Evolutionary conservation across 2,797 vertebrate species (phyloP).

Genomic region (Zonotrichia albicollis): DNA sequence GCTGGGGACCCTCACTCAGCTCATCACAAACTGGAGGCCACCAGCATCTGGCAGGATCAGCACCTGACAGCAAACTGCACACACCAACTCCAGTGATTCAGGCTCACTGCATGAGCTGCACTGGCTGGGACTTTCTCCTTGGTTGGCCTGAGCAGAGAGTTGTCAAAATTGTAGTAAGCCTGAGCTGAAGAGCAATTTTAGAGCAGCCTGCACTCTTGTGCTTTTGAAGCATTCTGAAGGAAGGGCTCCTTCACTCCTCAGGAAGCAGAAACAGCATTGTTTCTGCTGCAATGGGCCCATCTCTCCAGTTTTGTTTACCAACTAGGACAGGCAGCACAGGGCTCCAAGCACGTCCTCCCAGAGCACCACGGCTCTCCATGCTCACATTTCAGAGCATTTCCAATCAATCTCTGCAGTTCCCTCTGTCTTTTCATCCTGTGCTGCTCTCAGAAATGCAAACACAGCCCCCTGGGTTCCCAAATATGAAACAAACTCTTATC

Average conservation of each 20-base stretch:
- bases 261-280: neutral
- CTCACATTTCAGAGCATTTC: neutral
- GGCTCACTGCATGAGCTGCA: neutral
- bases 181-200: neutral
- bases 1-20: neutral
- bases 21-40: neutral
- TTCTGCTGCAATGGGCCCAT: neutral
- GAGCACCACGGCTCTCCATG: neutral
- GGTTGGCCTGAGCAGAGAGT: fast-evolving
- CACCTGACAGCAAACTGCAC: neutral
- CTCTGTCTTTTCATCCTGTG: neutral
- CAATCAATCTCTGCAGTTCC: neutral
- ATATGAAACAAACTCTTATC: neutral
- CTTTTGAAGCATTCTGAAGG: neutral
- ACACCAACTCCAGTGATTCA: neutral
- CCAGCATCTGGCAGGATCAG: neutral
- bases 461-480: neutral
- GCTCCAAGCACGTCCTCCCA: fast-evolving
- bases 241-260: neutral
- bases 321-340: neutral
- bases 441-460: constrained; percentile 21
- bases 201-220: neutral
- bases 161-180: neutral
- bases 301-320: neutral
- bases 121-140: neutral